Percentiles rank a stretch among this genome's conserved stretches.
These are phyloP conservation scores for Bos javanicus DNA, from an alignment of 2,113 vertebrate species.

Conservation along the genomic window DNA sequence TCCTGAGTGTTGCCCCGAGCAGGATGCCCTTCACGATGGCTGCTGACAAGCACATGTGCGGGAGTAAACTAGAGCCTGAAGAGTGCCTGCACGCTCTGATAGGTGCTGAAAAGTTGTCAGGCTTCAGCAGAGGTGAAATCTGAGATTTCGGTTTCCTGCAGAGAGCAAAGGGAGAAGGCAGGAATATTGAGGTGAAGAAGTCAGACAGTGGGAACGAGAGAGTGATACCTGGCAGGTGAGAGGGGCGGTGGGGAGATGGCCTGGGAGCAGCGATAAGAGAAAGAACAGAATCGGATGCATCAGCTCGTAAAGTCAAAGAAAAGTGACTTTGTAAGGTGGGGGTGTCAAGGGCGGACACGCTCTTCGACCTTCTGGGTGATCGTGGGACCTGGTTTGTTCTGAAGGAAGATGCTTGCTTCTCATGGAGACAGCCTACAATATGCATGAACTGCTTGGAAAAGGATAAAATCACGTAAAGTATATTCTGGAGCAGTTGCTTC, in stretches of 20 bases:
- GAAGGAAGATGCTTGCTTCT: not conserved
- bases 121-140: slow-evolving; percentile 6
- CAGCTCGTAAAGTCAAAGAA: not conserved
- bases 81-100: not conserved
- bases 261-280: not conserved
- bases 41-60: not conserved
- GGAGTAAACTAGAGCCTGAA: not conserved
- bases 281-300: not conserved
- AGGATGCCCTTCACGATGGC: not conserved
- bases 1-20: not conserved
- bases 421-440: not conserved
- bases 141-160: slow-evolving; percentile 13
- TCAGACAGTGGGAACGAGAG: not conserved
- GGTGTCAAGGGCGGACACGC: not conserved
- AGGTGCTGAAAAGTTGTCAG: not conserved
- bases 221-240: not conserved
- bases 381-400: not conserved
- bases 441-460: not conserved
- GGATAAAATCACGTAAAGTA: not conserved
- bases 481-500: not conserved
- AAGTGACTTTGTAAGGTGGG: not conserved
- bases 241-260: not conserved
- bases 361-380: not conserved
- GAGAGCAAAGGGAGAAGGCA: slow-evolving; percentile 29
- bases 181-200: slow-evolving; percentile 29